Base-by-base conservation (phyloP, 1,140 invertebrate genomes). In the Meloidogyne chitwoodi region DNA sequence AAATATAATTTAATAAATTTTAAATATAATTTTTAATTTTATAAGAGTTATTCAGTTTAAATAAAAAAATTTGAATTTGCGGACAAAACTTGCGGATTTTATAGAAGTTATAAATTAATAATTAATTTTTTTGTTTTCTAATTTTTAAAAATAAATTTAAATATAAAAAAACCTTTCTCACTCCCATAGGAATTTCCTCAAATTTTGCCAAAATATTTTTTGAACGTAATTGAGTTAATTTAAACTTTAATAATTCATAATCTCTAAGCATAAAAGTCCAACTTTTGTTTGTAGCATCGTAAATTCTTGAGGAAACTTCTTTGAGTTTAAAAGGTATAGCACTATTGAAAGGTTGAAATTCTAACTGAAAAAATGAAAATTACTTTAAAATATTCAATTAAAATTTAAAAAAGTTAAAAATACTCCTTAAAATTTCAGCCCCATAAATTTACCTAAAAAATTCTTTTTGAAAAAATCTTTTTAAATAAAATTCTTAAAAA, bases 131-230 rank as follows among this genome's bases (percentile, higher is more conserved):
- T n/a, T n/a, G n/a, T 34, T 34, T 34, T 34, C 31, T 34, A 34
- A 34, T 34, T 34, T 34, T 34, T 34, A 34, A 34, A 24, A 38
- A n/a, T 65, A 27, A 22, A 56, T 29, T 19, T 26, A 19, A 14
- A n/a, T n/a, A 12, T 5, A 56, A 77, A 72, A n/a, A 16, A 22
- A 81, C 76, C 75, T 29, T 77, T 65, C 34, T 66, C 3, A 77
- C 76, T 22, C 74, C 77, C 16, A 62, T 14, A n/a, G 76, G 76
- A 65, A 77, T 79, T 77, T 77, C 76, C 16, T 56, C 29, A 29
- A 77, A 44, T 29, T 24, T 67, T 56, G 48, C 48, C 11, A 77
- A 22, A 62, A 63, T 80, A 27, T 56, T 38, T 66, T 31, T 76
- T 29, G 34, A 61, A 16, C 56, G 31, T 5, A 79, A 38, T 29